Evolutionary conservation across 2,797 vertebrate species (phyloP).

Genomic region (Prunella strophiata): DNA sequence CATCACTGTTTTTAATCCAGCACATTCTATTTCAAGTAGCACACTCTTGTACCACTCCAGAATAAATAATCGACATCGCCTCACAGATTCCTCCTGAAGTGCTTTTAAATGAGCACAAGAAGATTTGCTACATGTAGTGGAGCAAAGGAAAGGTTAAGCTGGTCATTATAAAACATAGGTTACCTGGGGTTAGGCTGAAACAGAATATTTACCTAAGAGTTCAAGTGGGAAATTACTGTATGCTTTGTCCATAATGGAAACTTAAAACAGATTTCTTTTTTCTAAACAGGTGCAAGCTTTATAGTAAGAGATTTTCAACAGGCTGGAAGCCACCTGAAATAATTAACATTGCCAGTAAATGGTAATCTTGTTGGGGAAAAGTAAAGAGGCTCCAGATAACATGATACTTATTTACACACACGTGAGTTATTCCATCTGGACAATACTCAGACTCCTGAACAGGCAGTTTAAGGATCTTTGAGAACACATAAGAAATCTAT

Average conservation of each 20-base stretch:
- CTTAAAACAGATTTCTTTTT: not conserved
- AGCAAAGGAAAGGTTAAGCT: conserved; percentile 44
- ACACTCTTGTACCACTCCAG: not conserved
- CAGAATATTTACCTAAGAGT: conserved; percentile 3
- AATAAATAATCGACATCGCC: not conserved
- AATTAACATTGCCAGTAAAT: not conserved
- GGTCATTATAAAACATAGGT: not conserved
- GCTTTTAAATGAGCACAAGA: not conserved
- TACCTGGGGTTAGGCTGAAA: conserved; percentile 12
- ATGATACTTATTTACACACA: not conserved
- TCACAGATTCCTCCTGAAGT: not conserved
- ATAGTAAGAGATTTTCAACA: not conserved
- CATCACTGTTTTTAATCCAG: not conserved
- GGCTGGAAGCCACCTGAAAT: conserved; percentile 5
- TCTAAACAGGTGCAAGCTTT: not conserved
- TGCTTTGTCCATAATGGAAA: conserved; percentile 10
- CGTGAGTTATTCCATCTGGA: not conserved
- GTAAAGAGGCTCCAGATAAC: not conserved
- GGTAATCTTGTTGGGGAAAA: not conserved
- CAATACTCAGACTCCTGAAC: not conserved
- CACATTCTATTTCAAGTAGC: not conserved
- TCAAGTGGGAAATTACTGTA: conserved; percentile 31
- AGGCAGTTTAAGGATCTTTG: not conserved
- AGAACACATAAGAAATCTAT: not conserved
- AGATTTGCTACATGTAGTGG: not conserved